Conservation (phyloP, 2,113 vertebrate genomes). For the Daboia siamensis region DNA sequence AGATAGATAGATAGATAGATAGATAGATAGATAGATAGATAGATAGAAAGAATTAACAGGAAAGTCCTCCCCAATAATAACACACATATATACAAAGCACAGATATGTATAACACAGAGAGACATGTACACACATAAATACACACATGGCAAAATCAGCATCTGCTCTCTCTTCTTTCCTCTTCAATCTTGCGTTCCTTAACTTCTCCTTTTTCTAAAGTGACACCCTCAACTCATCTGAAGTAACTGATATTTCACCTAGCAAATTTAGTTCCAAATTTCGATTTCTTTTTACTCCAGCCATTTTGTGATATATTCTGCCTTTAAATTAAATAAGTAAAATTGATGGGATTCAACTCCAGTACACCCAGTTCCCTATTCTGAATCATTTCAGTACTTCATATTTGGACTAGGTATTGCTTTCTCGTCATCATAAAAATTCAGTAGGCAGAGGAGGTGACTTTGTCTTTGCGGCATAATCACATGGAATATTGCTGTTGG, state of each 20-base stretch:
- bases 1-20: too few species aligned
- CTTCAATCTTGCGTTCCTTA: neutral
- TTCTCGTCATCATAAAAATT: neutral
- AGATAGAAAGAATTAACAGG: neutral
- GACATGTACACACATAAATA: neutral
- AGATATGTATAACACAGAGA: too few species aligned
- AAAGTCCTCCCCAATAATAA: neutral
- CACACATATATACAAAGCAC: neutral
- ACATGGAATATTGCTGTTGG: neutral
- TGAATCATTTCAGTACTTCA: neutral
- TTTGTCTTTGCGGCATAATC: neutral
- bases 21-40: neutral
- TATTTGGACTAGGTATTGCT: neutral
- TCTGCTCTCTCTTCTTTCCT: neutral
- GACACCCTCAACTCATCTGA: neutral
- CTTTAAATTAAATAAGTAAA: neutral
- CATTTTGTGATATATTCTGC: neutral
- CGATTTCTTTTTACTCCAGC: neutral
- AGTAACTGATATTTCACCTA: neutral
- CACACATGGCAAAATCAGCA: neutral
- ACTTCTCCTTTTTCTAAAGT: neutral
- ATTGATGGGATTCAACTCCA: neutral
- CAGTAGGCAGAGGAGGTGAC: neutral
- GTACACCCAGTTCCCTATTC: neutral
- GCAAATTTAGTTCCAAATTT: neutral